Evolutionary conservation across 1,140 invertebrate species (phyloP).

Genomic region (Teleogryllus occipitalis): DNA sequence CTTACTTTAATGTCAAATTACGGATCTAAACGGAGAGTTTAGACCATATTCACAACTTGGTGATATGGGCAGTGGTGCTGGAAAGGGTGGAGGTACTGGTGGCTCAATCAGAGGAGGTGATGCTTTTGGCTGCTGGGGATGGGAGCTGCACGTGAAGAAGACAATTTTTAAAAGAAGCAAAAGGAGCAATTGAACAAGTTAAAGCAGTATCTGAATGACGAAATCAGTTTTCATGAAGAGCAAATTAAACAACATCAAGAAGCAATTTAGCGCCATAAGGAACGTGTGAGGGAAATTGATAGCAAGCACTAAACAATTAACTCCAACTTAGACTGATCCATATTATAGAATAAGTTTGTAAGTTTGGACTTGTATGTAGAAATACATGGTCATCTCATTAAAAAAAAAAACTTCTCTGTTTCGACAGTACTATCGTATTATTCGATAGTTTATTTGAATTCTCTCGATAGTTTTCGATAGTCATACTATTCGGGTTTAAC

Average conservation of each 20-base stretch:
- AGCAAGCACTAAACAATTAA: constrained; percentile 29
- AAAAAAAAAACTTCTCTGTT: no score
- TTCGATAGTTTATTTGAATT: no score
- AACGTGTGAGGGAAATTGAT: constrained; percentile 43
- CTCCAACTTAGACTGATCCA: background rate
- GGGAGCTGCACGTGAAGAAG: constrained; percentile 84
- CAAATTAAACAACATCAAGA: constrained; percentile 83
- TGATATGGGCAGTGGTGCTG: constrained; percentile 67
- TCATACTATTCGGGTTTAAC: no score
- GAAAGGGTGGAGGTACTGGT: constrained; percentile 70
- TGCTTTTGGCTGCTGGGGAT: constrained; percentile 81
- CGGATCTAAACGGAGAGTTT: no score
- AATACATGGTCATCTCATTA: no score
- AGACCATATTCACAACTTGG: constrained; percentile 31
- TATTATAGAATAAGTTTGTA: background rate
- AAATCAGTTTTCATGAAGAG: constrained; percentile 78
- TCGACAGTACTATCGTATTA: no score
- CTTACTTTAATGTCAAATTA: no score
- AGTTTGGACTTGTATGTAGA: background rate
- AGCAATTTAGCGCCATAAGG: constrained; percentile 71
- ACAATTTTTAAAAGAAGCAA: constrained; percentile 92
- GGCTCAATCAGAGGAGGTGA: constrained; percentile 80
- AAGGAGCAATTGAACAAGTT: constrained; percentile 65
- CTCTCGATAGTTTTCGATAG: no score
- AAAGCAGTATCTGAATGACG: constrained; percentile 60